Evolutionary conservation across 2,888 invertebrate species (phyloP), one percentile per base, ranked within the genome.

Genomic region (Patella pellucida): DNA sequence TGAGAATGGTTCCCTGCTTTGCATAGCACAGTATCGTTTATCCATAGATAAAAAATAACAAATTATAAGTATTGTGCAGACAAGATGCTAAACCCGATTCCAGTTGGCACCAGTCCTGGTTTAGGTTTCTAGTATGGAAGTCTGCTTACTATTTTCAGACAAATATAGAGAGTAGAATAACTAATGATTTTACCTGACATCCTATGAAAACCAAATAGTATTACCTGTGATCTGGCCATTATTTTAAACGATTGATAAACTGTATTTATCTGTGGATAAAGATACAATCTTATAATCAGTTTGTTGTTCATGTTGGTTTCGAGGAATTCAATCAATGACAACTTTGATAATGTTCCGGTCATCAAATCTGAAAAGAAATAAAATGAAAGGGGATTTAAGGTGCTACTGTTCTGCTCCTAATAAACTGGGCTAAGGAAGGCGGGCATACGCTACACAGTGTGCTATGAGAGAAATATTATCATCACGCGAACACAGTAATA

Each of bases 191-290:
- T 41, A 41, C 9, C 41, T 41, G 41, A 9, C 1, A 41, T 41
- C 9, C 41, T 41, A 41, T 41, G 41, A 41, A 41, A 41, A 41
- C 7, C 0, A 9, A 41, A 41, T 41, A 9, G 41, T 41, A 70
- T 75, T 73, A 88, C 88, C 81, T 85, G 85, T 68, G 83, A 79
- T 54, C 86, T 74, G n/a, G 86, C 85, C 81, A 85, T 84, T 69
- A 95, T 94, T 93, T 95, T 95, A 84, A 93, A 95, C 0, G 94
- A 94, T 87, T 93, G 93, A 31, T 94, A 92, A 0, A 91, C 89
- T 78, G 92, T 93, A 7, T 91, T 89, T 51, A 73, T 70, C 12
- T 70, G 50, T 11, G 93, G 88, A 0, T 93, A 94, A 14, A 95
- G 86, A 52, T 92, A 90, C 12, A 95, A 89, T 76, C 93, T 93